A percentile compares a stretch with the other conserved stretches of the same genome.
phyloP scores from a whole-genome alignment of 2,888 invertebrate species.

The Acrobeloides nanus region DNA sequence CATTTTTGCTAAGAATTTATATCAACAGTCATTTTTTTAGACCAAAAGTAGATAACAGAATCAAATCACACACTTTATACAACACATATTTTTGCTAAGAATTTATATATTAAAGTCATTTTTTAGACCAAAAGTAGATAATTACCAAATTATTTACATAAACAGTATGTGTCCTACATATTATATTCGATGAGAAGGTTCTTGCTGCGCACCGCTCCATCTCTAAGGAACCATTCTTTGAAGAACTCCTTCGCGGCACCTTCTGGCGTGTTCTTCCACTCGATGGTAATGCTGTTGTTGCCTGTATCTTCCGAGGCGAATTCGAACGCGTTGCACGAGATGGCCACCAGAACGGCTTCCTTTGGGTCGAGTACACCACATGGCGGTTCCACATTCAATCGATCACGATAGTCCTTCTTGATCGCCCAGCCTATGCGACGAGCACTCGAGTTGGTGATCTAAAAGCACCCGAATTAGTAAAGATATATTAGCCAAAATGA shows the following conservation, averaged over 20 bases:
- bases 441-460: constrained; percentile 29
- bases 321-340: constrained; percentile 27
- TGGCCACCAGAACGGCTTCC: constrained; percentile 26
- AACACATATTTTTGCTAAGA: too few relatives aligned
- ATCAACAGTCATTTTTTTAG: too few relatives aligned
- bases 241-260: constrained; percentile 23
- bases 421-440: constrained; percentile 34
- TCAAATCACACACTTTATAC: too few relatives aligned
- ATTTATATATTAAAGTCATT: too few relatives aligned
- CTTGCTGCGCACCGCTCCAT: constrained; percentile 26
- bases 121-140: too few relatives aligned
- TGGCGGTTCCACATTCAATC: constrained; percentile 33
- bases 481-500: too few relatives aligned
- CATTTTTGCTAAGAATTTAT: too few relatives aligned
- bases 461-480: not conserved
- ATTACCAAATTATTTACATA: too few relatives aligned
- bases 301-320: constrained; percentile 25
- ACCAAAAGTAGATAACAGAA: too few relatives aligned
- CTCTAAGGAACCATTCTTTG: constrained; percentile 26
- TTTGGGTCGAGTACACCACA: constrained; percentile 37
- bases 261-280: constrained; percentile 23
- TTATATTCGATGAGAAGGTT: constrained; percentile 19
- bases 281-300: constrained; percentile 28
- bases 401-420: constrained; percentile 39
- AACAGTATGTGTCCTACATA: too few relatives aligned